A percentile compares a stretch with the other conserved stretches of the same genome.
These are phyloP conservation scores for Aplochiton taeniatus DNA, from an alignment of 2,797 vertebrate genomes.

Conservation along the genomic window DNA sequence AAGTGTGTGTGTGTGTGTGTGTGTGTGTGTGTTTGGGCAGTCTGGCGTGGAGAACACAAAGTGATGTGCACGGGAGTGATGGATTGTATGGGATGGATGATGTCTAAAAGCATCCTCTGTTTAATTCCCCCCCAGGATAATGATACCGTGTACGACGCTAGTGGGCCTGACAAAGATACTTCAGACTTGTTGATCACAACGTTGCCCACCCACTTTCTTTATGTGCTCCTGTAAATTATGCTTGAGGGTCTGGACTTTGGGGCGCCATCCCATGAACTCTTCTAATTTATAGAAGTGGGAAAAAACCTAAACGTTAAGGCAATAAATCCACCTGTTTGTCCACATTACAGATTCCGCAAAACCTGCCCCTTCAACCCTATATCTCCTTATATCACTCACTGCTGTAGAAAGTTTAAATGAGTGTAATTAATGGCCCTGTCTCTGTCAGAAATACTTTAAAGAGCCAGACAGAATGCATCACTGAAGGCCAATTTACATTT, in stretches of 20 bases:
- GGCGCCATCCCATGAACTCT: neutral
- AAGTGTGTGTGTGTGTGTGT: conserved; percentile 1
- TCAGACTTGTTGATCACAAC: no score
- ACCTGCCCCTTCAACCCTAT: neutral
- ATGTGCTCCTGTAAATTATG: neutral
- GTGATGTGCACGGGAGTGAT: conserved; percentile 12
- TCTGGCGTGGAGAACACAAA: conserved; percentile 26
- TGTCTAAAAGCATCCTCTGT: no score
- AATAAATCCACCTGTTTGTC: conserved; percentile 29
- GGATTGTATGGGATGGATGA: neutral
- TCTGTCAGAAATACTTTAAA: conserved; percentile 40
- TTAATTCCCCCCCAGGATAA: no score
- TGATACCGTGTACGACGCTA: no score
- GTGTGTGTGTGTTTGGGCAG: neutral
- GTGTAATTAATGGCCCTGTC: conserved; percentile 49
- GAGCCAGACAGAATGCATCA: conserved; percentile 5
- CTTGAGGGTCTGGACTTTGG: neutral
- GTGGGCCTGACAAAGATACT: no score
- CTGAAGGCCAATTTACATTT: neutral
- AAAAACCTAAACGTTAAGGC: conserved; percentile 30
- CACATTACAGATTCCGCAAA: neutral
- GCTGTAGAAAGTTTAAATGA: conserved; percentile 36
- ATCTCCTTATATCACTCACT: neutral
- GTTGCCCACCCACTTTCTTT: neutral
- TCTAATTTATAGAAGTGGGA: conserved; percentile 7